phyloP scores from a whole-genome alignment of 1,140 invertebrate genomes.

The Polypedilum vanderplanki region DNA sequence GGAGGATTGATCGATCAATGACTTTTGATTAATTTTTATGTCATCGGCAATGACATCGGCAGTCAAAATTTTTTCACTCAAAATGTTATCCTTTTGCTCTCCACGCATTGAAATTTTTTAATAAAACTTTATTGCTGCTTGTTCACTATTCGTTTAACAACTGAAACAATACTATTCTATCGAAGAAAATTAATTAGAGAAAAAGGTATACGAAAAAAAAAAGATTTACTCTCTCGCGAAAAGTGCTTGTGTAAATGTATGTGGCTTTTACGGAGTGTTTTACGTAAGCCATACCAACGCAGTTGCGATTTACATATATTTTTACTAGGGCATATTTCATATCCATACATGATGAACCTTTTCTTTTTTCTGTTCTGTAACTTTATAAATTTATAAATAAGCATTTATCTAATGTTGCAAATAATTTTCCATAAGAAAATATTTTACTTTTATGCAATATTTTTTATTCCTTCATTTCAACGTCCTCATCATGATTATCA shows the following conservation, averaged over 20 bases:
- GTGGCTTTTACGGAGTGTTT: not conserved
- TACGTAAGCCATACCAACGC: not conserved
- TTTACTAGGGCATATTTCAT: not conserved
- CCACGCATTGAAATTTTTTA: constrained; percentile 13
- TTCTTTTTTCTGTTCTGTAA: no score
- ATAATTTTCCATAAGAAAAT: no score
- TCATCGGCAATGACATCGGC: constrained; percentile 1
- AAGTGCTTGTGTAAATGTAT: not conserved
- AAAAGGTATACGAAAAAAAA: constrained; percentile 3
- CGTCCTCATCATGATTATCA: not conserved
- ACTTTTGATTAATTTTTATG: constrained; percentile 14
- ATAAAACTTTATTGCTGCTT: not conserved
- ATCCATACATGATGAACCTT: no score
- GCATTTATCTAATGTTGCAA: no score
- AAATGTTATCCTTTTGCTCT: constrained; percentile 3
- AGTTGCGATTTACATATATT: not conserved
- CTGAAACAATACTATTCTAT: constrained; percentile 19
- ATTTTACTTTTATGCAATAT: no score
- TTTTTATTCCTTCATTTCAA: constrained; percentile 8
- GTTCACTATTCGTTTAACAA: not conserved
- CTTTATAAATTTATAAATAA: no score
- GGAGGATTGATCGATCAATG: not conserved
- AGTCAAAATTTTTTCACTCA: constrained; percentile 12
- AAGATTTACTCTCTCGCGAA: not conserved
- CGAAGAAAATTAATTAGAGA: constrained; percentile 11